Base-by-base conservation (phyloP, 1,140 invertebrate genomes). In the Colletes latitarsis region DNA sequence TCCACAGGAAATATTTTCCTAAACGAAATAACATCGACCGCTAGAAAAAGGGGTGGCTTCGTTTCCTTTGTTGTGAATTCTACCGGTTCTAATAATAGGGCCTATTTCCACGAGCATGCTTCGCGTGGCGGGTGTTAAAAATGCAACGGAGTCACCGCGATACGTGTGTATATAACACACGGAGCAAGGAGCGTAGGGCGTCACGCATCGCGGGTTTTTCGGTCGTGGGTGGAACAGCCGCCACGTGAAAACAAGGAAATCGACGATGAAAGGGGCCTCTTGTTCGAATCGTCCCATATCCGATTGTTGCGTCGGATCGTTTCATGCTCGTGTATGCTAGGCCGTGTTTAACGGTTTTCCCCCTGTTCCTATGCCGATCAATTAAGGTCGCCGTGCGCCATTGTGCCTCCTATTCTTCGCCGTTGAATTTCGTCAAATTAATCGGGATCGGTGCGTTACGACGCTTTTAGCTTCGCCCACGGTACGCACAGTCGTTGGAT, bases 31-130 rank as follows among this genome's bases (percentile, higher is more conserved):
- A 60, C 71, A 49, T 49, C 17, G 41, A 17, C 39, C 9, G 21
- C 43, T 46, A 46, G 43, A 46, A 46, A n/a, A 53, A 74, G 69
- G 83, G 78, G 74, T 67, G 69, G 46, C 77, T 63, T 19, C 71
- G 21, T n/a, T 81, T 82, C 64, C 79, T 85, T 85, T 85, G 84
- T 85, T 84, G 74, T 73, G 71, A 85, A 81, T 87, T 87, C 85
- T 75, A 72, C 76, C 76, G 85, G 72, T 72, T 80, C 83, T 87
- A 87, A 87, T 88, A 88, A 87, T 88, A 87, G 86, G 67, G 64
- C 49, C 67, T 66, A 78, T 82, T 87, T 76, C 66, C 71, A 86
- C 52, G 60, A 41, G 62, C 66, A 4, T 21, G 14, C 85, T 30
- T 82, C 83, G 74, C 77, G 73, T 74, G 76, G 83, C 75, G 83